Base-by-base conservation (phyloP, 2,888 invertebrate species). In the Lithophane socia region DNA sequence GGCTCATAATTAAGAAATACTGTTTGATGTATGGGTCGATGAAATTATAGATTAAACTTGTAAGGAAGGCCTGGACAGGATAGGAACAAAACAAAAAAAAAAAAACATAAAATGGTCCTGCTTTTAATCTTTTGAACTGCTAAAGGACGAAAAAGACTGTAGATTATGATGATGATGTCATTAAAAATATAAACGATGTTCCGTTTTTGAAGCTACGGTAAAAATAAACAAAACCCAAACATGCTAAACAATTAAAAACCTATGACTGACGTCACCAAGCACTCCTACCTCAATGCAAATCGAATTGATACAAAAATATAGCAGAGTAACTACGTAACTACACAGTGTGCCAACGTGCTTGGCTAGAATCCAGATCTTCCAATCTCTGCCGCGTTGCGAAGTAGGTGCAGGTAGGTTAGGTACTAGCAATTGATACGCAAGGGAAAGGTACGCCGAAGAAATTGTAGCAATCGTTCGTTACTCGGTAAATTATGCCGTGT, bases 351-450 rank as follows among this genome's bases (percentile, higher is more conserved):
- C 86, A 82, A 84, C 63, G 18, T 60, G 49, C n/a, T 75, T 84
- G 83, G 83, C 86, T n/a, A 24, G 37, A 4, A 24, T 84, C 83
- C 83, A 84, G 82, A 85, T 85, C 74, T 44, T 60, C 56, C 66
- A 49, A 82, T 84, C 73, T 75, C 82, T 75, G 65, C 73, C 61
- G 72, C n/a, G 69, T 77, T 83, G 69, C 69, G 61, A 61, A 85
- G 69, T 85, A 70, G 24, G 58, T 70, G 42, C 49, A 24, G 69
- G 68, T 58, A 66, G 66, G 61, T 37, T 58, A 70, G 47, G 61
- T 71, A 80, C 49, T n/a, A 44, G 52, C 52, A 61, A 72, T 84
- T 65, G 85, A 75, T 75, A 82, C 7, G 37, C 37, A 52, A 72
- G 85, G 63, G 82, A 84, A 82, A 82, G 82, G 84, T 80, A 56